A percentile compares a stretch with the other conserved stretches of the same genome.
These are phyloP conservation scores for Andrena cerasifolii DNA, from an alignment of 1,140 invertebrate species.

Conservation along the genomic window DNA sequence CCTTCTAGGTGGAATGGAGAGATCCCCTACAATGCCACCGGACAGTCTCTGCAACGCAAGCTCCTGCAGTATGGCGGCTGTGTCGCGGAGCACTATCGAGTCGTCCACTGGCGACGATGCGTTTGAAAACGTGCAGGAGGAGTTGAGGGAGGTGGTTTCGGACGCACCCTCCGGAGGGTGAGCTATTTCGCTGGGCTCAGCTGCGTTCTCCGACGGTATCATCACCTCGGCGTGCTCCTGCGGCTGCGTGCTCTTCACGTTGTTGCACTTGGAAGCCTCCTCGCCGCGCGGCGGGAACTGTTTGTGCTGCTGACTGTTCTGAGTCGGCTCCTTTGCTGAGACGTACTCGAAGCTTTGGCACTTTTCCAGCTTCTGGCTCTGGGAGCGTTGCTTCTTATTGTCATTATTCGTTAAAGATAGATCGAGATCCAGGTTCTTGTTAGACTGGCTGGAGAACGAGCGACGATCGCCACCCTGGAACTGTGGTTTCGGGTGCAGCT, in stretches of 20 bases:
- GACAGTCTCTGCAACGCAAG: constrained; percentile 77
- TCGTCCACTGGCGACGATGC: constrained; percentile 74
- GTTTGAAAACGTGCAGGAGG: constrained; percentile 73
- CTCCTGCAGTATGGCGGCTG: constrained; percentile 78
- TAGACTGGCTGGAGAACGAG: constrained; percentile 39
- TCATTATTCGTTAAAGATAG: neutral
- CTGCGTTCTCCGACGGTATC: constrained; percentile 77
- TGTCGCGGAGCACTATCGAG: constrained; percentile 75
- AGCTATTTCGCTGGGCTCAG: constrained; percentile 76
- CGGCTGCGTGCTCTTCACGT: constrained; percentile 54
- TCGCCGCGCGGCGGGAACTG: constrained; percentile 57
- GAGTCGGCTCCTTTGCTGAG: constrained; percentile 66
- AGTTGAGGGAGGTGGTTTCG: constrained; percentile 69
- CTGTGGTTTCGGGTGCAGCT: constrained; percentile 42
- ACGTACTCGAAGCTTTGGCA: constrained; percentile 68
- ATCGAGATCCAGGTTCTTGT: constrained; percentile 31
- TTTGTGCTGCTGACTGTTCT: constrained; percentile 62
- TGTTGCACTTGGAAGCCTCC: constrained; percentile 62
- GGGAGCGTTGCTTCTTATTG: constrained; percentile 31
- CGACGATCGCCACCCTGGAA: constrained; percentile 18
- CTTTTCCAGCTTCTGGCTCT: constrained; percentile 56
- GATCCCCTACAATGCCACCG: constrained; percentile 68
- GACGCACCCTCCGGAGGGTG: constrained; percentile 77
- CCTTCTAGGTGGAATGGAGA: constrained; percentile 56
- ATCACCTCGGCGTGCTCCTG: constrained; percentile 70